Percentiles rank a stretch among this genome's conserved stretches.
Evolutionary conservation across 2,888 invertebrate species (phyloP).

Genomic region (Mimas tiliae): DNA sequence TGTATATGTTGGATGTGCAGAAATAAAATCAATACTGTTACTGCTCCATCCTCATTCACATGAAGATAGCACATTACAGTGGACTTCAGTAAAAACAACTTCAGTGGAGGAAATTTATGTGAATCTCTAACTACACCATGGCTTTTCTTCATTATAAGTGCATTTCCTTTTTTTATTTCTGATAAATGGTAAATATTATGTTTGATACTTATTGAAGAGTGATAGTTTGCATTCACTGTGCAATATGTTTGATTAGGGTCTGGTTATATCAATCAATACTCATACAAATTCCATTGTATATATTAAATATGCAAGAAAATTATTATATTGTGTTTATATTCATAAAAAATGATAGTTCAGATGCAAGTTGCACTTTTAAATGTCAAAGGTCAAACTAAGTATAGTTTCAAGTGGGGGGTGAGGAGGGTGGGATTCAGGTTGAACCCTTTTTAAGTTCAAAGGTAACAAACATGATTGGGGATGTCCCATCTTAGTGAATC

Average conservation of each 20-base stretch:
- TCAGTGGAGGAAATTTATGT: neutral
- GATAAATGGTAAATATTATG: neutral
- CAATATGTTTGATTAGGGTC: neutral
- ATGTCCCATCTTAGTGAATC: neutral
- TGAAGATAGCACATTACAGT: neutral
- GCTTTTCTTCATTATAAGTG: neutral
- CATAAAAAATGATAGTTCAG: no score
- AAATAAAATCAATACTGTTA: slow-evolving; percentile 6
- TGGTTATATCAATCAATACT: neutral
- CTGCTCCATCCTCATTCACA: neutral
- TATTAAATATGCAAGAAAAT: no score
- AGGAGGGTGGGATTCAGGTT: no score
- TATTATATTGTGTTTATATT: no score
- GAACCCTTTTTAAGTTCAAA: neutral
- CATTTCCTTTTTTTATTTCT: neutral
- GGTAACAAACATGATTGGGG: neutral
- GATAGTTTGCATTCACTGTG: neutral
- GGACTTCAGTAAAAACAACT: neutral
- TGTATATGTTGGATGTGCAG: neutral
- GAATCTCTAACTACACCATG: neutral
- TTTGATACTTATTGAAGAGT: neutral
- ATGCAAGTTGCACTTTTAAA: no score
- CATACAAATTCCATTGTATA: neutral
- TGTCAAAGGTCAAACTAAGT: no score
- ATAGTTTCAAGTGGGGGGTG: no score